These are phyloP conservation scores for Furcula furcula DNA, from an alignment of 2,888 invertebrate species.

Conservation along the genomic window DNA sequence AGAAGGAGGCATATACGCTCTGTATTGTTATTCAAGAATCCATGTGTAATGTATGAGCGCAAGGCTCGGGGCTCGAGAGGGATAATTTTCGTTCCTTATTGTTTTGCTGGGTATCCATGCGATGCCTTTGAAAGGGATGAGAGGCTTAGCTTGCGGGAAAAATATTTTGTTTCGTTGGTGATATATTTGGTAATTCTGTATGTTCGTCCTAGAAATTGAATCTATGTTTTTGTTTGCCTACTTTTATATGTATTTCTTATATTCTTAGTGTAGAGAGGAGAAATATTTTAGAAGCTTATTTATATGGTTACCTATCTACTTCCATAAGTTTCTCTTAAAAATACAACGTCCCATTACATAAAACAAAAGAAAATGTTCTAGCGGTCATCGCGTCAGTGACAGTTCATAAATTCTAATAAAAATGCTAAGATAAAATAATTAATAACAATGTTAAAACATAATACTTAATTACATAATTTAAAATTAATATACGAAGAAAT, in stretches of 20 bases:
- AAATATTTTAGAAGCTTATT: no score
- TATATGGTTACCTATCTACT: no score
- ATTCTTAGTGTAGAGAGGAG: no score
- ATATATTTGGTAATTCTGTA: constrained; percentile 14
- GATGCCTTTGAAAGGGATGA: constrained; percentile 40
- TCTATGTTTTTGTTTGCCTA: constrained; percentile 11
- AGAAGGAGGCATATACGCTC: constrained; percentile 13
- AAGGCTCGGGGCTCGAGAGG: constrained; percentile 35
- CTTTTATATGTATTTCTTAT: background rate
- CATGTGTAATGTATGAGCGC: constrained; percentile 34
- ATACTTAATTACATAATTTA: no score
- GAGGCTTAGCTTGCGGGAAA: constrained; percentile 34
- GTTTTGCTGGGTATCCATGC: constrained; percentile 36
- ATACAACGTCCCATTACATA: no score
- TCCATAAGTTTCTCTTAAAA: no score
- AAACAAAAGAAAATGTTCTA: no score
- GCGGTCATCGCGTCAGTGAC: no score
- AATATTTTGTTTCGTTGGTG: constrained; percentile 27
- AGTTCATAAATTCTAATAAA: no score
- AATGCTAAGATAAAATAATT: no score
- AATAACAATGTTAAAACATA: no score
- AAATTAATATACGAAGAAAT: no score
- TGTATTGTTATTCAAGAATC: constrained; percentile 36
- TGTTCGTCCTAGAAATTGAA: constrained; percentile 4
- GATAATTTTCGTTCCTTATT: constrained; percentile 45